Percentiles rank a stretch among this genome's conserved stretches.
phyloP scores from a whole-genome alignment of 1,140 invertebrate species.

The Globodera ellingtonae region DNA sequence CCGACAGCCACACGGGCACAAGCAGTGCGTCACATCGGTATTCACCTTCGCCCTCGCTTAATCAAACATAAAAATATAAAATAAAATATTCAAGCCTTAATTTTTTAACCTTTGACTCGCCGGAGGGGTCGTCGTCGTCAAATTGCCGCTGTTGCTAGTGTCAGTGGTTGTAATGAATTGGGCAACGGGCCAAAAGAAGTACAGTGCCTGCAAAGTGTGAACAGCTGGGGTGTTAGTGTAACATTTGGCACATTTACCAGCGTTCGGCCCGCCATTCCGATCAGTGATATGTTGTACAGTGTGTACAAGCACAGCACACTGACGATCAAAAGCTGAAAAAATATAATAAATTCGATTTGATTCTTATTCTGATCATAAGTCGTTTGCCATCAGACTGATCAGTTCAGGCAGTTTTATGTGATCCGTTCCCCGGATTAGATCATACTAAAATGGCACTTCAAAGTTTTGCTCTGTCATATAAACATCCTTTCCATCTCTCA shows the following conservation, averaged over 20 bases:
- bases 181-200: too few species aligned
- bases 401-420: too few species aligned
- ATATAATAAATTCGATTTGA: too few species aligned
- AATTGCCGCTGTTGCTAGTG: too few species aligned
- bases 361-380: too few species aligned
- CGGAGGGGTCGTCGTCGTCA: not conserved
- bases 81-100: not conserved
- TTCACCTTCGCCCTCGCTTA: not conserved
- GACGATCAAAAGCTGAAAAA: constrained; percentile 10
- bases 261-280: not conserved
- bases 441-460: not conserved
- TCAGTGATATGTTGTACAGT: not conserved
- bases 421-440: not conserved
- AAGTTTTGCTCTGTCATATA: not conserved
- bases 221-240: too few species aligned
- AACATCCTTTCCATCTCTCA: too few species aligned
- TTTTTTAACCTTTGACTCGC: not conserved
- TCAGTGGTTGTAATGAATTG: too few species aligned
- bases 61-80: not conserved
- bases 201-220: too few species aligned
- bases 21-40: not conserved
- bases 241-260: not conserved
- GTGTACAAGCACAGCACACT: not conserved
- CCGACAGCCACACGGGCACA: constrained; percentile 6
- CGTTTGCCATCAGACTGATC: too few species aligned